These are phyloP conservation scores for Hololepta plana DNA, from an alignment of 2,888 invertebrate species.

Conservation along the genomic window DNA sequence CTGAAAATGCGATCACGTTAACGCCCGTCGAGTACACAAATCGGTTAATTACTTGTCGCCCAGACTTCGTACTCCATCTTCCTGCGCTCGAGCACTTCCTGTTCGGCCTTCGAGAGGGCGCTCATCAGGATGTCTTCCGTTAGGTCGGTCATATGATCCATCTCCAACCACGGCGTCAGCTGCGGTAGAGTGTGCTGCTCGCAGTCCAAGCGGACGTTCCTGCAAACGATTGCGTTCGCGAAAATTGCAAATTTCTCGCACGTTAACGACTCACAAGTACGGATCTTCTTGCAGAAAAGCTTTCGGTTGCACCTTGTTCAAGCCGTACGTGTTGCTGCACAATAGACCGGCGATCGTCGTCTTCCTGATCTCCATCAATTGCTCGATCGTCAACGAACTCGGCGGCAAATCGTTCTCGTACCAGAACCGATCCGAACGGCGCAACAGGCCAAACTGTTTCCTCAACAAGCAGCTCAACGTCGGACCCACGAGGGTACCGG, in stretches of 20 bases:
- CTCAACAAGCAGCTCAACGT: conserved; percentile 78
- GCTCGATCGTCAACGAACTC: conserved; percentile 58
- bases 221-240: conserved; percentile 17
- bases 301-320: conserved; percentile 63
- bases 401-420: conserved; percentile 89
- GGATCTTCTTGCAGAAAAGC: conserved; percentile 73
- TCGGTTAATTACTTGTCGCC: conserved; percentile 44
- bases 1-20: no score
- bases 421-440: conserved; percentile 86
- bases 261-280: conserved; percentile 45
- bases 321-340: conserved; percentile 53
- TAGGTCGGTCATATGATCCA: conserved; percentile 43
- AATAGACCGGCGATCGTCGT: conserved; percentile 62
- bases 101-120: conserved; percentile 63
- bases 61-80: conserved; percentile 69
- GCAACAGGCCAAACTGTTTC: conserved; percentile 62
- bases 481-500: conserved; percentile 71
- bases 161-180: conserved; percentile 52
- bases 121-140: conserved; percentile 53
- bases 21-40: no score
- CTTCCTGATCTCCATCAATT: conserved; percentile 64
- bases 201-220: conserved; percentile 57
- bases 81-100: conserved; percentile 54
- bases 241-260: neutral
- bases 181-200: conserved; percentile 51